Evolutionary conservation across 2,797 vertebrate species (phyloP).

Genomic region (Graptemys geographica): DNA sequence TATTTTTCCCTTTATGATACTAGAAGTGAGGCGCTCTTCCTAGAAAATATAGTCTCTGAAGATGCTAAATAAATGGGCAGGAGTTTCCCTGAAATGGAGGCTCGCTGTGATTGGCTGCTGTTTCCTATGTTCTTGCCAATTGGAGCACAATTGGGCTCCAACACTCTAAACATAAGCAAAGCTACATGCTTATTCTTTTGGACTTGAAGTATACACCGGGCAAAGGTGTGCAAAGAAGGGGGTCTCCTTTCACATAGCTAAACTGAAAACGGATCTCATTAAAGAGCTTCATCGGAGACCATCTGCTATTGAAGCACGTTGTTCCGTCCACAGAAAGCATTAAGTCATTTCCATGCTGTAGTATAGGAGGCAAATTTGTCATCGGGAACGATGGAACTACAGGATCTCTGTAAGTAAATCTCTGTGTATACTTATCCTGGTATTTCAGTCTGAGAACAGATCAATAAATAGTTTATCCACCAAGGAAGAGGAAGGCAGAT

Average conservation of each 20-base stretch:
- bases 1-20: conserved; percentile 34
- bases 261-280: conserved; percentile 69
- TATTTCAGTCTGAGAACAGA: conserved; percentile 13
- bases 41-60: conserved; percentile 75
- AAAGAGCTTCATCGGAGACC: conserved; percentile 73
- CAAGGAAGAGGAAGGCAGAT: neutral
- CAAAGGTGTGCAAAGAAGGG: conserved; percentile 68
- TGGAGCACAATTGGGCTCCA: conserved; percentile 81
- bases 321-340: conserved; percentile 45
- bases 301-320: conserved; percentile 68
- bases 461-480: fast-evolving
- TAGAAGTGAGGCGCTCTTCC: conserved; percentile 67
- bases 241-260: conserved; percentile 77
- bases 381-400: conserved; percentile 81
- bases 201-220: conserved; percentile 75
- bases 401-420: conserved; percentile 83
- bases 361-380: conserved; percentile 73
- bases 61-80: conserved; percentile 84
- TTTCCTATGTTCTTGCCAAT: conserved; percentile 88
- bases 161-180: conserved; percentile 93
- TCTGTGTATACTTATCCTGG: conserved; percentile 51
- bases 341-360: conserved; percentile 58
- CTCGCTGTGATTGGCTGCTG: conserved; percentile 87
- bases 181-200: conserved; percentile 87
- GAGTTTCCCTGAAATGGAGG: conserved; percentile 87